Base-by-base conservation (phyloP, 1,140 invertebrate genomes). In the Dinothrombium tinctorium region DNA sequence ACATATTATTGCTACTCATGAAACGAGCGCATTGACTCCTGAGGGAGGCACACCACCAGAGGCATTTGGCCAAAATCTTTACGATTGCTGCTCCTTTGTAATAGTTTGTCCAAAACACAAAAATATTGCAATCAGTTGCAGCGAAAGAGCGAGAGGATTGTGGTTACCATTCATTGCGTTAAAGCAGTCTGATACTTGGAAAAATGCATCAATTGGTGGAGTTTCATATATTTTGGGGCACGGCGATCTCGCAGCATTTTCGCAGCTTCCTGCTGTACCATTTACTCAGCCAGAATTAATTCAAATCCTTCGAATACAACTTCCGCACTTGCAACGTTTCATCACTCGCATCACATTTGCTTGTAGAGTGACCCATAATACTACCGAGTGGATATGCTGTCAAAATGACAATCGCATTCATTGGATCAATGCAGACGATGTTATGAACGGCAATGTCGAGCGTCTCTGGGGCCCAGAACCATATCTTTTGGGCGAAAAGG, bases 81-180 rank as follows among this genome's bases (percentile, higher is more conserved):
- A 22, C 36, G 45, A 45, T 28, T 23, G 21, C 21, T 42, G 49
- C 33, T 42, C 45, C 2, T 22, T 42, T 26, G 14, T 47, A 19
- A 41, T 47, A 7, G 24, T 24, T 29, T 47, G 45, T 39, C 23
- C 23, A 9, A 23, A 31, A 12, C 45, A 47, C 25, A 3, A 40
- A 6, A 26, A 29, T 3, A 33, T 47, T 33, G 45, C 45, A 2
- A 2, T 47, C 3, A 20, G 22, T 14, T 2, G 12, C 9, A 21
- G 21, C 15, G 36, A 31, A 9, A 19, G 21, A 7, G 11, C 8
- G 6, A 24, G 40, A 5, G 35, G 22, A 8, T 7, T 25, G 2
- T 47, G 45, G 45, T 21, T 47, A 14, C 45, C 45, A 24, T 47
- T 33, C 29, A 25, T 45, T 22, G 37, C 36, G 15, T 23, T 28